Base-by-base conservation (phyloP, 1,140 invertebrate genomes). In the Drosophila subobscura region DNA sequence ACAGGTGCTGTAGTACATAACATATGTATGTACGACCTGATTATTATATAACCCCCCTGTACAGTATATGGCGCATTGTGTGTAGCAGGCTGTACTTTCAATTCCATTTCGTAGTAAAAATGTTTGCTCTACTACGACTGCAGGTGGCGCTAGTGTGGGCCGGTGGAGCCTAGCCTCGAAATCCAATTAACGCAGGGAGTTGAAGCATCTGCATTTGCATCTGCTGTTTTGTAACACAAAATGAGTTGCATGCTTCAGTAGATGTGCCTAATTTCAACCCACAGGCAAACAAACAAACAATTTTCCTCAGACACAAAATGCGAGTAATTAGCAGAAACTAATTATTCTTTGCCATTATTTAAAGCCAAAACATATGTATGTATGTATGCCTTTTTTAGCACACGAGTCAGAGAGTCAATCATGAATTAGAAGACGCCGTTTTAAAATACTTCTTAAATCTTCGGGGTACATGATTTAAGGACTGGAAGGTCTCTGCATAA, bases 21-120 rank as follows among this genome's bases (percentile, higher is more conserved):
- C 47, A n/a, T n/a, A 20, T 20, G 27, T 77, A 42, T 40, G 37
- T 41, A 22, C 51, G 50, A 56, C 33, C 33, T 37, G 33, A 37
- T 37, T 37, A 37, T 37, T 65, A 52, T 54, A 50, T 60, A 67
- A 53, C 10, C 4, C 6, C 10, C 4, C 20, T 46, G 47, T 53
- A 41, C 75, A 77, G 33, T 37, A 37, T 60, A 51, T 42, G 52
- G 61, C 54, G 55, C 58, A 72, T 52, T 60, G 56, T 52, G 41
- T 73, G 71, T 59, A 75, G 61, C 42, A 20, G 16, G 16, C 71
- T 71, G 79, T 83, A 76, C 79, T 75, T 75, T 59, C 53, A 83
- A 63, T 61, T 54, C 73, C 66, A 75, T 40, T 57, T 53, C 75
- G 60, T 83, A 83, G 79, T 83, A 83, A 78, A 71, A 72, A 45